A percentile compares a stretch with the other conserved stretches of the same genome.
Evolutionary conservation across 1,140 invertebrate species (phyloP).

Genomic region (Paramacrobiotus metropolitanus): DNA sequence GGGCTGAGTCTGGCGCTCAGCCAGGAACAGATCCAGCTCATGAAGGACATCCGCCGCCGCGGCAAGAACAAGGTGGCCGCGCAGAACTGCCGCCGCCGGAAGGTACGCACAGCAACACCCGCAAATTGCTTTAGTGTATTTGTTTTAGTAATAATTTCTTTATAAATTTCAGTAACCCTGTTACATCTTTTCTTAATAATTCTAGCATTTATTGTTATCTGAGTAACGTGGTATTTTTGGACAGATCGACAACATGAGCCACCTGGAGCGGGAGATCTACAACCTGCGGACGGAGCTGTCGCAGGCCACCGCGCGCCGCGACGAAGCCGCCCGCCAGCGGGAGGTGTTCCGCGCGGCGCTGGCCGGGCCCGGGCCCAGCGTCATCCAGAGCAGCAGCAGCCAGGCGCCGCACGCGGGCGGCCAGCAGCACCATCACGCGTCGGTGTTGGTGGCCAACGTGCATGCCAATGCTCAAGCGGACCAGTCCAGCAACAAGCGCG

Average conservation of each 20-base stretch:
- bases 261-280: background rate
- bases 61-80: conserved; percentile 7
- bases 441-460: no score
- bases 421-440: no score
- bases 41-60: conserved; percentile 6
- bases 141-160: no score
- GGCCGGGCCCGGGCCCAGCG: background rate
- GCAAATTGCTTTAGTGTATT: no score
- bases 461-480: no score
- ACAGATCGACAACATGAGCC: conserved; percentile 5
- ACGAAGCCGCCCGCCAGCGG: background rate
- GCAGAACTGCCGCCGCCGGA: conserved; percentile 4
- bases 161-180: no score
- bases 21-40: background rate
- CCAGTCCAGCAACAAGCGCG: no score
- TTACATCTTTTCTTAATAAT: no score
- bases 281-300: background rate
- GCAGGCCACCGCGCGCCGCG: background rate
- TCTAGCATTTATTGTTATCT: background rate
- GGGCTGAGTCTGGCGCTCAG: no score
- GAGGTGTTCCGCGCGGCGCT: background rate
- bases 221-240: background rate
- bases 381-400: background rate
- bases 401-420: no score
- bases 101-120: background rate